Evolutionary conservation across 1,140 invertebrate species (phyloP).

Genomic region (Maniola jurtina): DNA sequence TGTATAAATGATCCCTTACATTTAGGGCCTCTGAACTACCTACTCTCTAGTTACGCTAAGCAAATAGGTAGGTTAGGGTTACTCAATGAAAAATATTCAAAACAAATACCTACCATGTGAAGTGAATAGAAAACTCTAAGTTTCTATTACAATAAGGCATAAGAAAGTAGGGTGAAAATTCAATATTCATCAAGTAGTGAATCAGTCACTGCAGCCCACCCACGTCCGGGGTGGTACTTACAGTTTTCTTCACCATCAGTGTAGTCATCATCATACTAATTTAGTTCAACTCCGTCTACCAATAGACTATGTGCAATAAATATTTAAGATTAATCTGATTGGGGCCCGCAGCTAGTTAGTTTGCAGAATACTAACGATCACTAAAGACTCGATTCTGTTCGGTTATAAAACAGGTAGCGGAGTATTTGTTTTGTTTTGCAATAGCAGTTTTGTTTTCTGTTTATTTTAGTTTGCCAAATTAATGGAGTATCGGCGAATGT

Average conservation of each 20-base stretch:
- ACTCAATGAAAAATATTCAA: not conserved
- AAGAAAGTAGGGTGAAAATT: slow-evolving; percentile 32
- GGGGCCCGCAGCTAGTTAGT: slow-evolving; percentile 56
- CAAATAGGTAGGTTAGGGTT: too few species aligned
- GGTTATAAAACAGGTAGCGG: slow-evolving; percentile 43
- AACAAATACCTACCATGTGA: not conserved
- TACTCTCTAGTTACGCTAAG: too few species aligned
- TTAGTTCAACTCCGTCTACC: slow-evolving; percentile 60
- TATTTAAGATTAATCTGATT: slow-evolving; percentile 79
- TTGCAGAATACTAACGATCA: slow-evolving; percentile 69
- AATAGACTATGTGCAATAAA: slow-evolving; percentile 75
- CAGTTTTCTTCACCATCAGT: slow-evolving; percentile 69
- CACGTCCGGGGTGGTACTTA: slow-evolving; percentile 59
- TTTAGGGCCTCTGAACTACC: too few species aligned
- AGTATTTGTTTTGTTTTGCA: slow-evolving; percentile 42
- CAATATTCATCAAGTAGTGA: slow-evolving; percentile 70
- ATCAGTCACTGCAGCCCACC: slow-evolving; percentile 67
- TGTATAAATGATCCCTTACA: too few species aligned
- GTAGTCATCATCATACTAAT: slow-evolving; percentile 75
- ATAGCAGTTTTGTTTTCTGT: slow-evolving; percentile 37
- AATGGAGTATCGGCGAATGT: slow-evolving; percentile 24
- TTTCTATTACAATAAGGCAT: slow-evolving; percentile 17
- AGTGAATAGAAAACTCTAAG: not conserved
- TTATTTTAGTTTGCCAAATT: slow-evolving; percentile 35
- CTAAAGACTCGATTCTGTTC: slow-evolving; percentile 48